Base-by-base conservation (phyloP, 2,113 vertebrate genomes). In the Uropsilus gracilis region DNA sequence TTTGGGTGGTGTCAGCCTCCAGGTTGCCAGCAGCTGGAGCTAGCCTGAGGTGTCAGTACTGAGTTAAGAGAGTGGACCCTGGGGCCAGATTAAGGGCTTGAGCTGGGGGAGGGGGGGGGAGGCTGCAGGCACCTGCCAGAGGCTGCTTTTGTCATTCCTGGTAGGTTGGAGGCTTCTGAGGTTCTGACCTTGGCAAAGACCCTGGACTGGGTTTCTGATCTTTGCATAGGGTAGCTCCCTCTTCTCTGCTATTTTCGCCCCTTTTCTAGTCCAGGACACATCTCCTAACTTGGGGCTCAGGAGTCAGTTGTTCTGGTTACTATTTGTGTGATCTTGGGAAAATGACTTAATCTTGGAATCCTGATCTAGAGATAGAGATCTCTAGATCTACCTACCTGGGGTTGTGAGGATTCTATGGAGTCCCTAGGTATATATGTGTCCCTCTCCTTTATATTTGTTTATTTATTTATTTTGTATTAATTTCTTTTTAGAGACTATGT, bases 281-380 rank as follows among this genome's bases (percentile, higher is more conserved):
- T 30, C 59, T 30, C 18, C 12, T 46, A 64, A 39, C n/a, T 55
- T 55, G 20, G 89, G 42, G 53, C 55, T 59, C 57, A 71, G 86
- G 48, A 68, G n/a, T 55, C 28, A 63, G 26, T 37, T 82, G 4
- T 39, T 69, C 53, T 18, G 18, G 30, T 44, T 71, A 85, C 34
- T 32, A 84, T 24, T 28, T 39, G 13, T 37, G 48, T 46, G 68
- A 69, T 34, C 39, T 72, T 77, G 34, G 69, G 30, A 37, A 75
- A 76, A 8, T 26, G 37, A 46, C 50, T 78, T 48, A 22, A 11
- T 42, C 76, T 83, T 64, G 37, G 46, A 20, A 13, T 42, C 57
- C 73, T 37, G 42, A 93, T 72, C 57, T 59, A 78, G 73, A 89
- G 80, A 89, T 50, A 42, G 61, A 90, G n/a, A 73, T 28, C n/a